These are phyloP conservation scores for Gobius niger DNA, from an alignment of 2,113 vertebrate genomes.

Conservation along the genomic window DNA sequence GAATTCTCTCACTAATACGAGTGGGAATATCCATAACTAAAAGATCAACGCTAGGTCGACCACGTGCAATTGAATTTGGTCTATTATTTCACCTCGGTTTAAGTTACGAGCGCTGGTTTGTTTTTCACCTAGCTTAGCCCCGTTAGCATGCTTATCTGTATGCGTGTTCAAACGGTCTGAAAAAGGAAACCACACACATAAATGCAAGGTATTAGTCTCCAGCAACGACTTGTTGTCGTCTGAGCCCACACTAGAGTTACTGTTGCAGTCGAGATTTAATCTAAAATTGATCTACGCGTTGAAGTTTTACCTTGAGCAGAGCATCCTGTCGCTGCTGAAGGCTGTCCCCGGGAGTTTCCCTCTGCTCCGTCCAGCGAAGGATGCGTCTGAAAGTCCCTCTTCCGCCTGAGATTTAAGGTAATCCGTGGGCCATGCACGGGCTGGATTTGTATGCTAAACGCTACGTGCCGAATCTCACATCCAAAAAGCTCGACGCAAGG, in stretches of 20 bases:
- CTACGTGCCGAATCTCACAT: slow-evolving; percentile 80
- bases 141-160: background rate
- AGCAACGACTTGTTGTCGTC: too few species aligned
- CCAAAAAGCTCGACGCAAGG: slow-evolving; percentile 4
- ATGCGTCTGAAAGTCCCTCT: slow-evolving; percentile 17
- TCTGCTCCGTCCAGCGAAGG: slow-evolving; percentile 7
- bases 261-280: background rate
- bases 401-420: slow-evolving; percentile 15
- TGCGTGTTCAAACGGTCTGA: background rate
- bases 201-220: background rate
- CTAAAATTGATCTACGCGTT: background rate
- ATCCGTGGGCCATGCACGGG: slow-evolving; percentile 52
- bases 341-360: background rate
- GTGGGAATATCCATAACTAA: too few species aligned
- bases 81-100: background rate
- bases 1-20: background rate
- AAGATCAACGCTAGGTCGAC: too few species aligned
- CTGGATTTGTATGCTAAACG: slow-evolving; percentile 41
- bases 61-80: background rate
- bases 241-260: too few species aligned
- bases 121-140: slow-evolving; percentile 2
- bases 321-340: slow-evolving; percentile 22
- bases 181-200: background rate
- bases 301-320: slow-evolving; percentile 43
- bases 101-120: background rate